Conservation (phyloP, 2,113 vertebrate genomes). For the Cynocephalus volans region DNA sequence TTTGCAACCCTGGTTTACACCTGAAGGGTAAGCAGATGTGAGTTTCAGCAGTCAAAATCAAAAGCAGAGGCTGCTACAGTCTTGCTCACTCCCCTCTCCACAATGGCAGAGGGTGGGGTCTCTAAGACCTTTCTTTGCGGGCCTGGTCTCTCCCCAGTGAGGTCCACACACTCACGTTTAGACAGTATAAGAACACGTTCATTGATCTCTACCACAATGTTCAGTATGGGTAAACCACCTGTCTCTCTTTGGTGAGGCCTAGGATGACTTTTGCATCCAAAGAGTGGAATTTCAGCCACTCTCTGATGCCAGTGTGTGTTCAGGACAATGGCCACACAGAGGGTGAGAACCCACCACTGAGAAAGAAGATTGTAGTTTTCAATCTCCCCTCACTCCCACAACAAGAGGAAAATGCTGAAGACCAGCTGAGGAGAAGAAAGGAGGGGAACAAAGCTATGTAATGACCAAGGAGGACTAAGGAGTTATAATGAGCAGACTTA, state of each 20-base stretch:
- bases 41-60: constrained; percentile 65
- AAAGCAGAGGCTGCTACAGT: neutral
- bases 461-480: neutral
- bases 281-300: neutral
- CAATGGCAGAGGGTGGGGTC: too few relatives aligned
- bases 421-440: neutral
- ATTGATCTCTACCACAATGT: neutral
- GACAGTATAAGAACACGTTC: neutral
- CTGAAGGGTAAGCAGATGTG: constrained; percentile 65
- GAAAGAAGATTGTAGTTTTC: neutral
- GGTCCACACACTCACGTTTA: constrained; percentile 9
- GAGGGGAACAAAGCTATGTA: neutral
- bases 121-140: neutral
- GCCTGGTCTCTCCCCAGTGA: neutral
- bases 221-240: neutral
- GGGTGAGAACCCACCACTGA: neutral
- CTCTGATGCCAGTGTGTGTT: neutral
- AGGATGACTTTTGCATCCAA: neutral
- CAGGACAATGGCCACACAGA: neutral
- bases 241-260: neutral
- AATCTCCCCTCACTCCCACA: neutral
- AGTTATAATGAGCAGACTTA: neutral
- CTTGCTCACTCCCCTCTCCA: neutral
- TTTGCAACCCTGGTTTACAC: constrained; percentile 50
- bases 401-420: neutral